phyloP scores from a whole-genome alignment of 2,888 invertebrate genomes.

The Chydorus sphaericus region DNA sequence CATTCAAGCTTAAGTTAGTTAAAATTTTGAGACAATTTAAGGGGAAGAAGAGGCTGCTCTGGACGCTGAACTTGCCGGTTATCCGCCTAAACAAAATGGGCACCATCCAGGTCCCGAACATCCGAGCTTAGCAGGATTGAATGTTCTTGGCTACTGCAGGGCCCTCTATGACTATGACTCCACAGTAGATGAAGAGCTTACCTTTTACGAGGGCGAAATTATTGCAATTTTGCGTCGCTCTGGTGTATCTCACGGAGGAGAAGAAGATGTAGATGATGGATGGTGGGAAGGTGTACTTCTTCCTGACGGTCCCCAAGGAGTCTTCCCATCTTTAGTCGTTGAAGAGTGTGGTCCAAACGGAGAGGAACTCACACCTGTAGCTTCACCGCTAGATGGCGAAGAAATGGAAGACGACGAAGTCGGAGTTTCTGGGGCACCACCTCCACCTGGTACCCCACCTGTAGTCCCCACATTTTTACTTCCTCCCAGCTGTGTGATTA shows the following conservation, averaged over 20 bases:
- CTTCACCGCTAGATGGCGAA: no score
- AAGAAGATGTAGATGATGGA: slow-evolving; percentile 69
- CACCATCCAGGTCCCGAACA: no score
- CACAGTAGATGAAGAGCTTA: slow-evolving; percentile 73
- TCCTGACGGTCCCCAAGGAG: slow-evolving; percentile 56
- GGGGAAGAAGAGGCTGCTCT: no score
- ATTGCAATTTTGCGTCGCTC: slow-evolving; percentile 27
- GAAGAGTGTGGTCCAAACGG: slow-evolving; percentile 78
- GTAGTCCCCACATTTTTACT: slow-evolving; percentile 37
- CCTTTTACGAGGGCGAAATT: slow-evolving; percentile 78
- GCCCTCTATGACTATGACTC: slow-evolving; percentile 91
- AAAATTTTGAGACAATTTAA: no score
- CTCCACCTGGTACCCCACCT: slow-evolving; percentile 63
- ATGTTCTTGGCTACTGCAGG: slow-evolving; percentile 48
- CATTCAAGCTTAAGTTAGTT: no score
- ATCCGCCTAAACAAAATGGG: no score
- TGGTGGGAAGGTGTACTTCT: slow-evolving; percentile 87
- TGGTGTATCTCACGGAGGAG: slow-evolving; percentile 30
- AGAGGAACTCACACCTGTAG: slow-evolving; percentile 52
- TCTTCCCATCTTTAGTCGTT: slow-evolving; percentile 87
- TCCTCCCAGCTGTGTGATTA: slow-evolving; percentile 34
- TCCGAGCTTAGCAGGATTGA: no score
- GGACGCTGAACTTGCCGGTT: no score
- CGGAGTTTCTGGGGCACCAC: not conserved
- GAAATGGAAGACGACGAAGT: no score